A percentile compares a stretch with the other conserved stretches of the same genome.
Evolutionary conservation across 2,113 vertebrate genomes (phyloP).

Genomic region (Gallinago undulata): DNA sequence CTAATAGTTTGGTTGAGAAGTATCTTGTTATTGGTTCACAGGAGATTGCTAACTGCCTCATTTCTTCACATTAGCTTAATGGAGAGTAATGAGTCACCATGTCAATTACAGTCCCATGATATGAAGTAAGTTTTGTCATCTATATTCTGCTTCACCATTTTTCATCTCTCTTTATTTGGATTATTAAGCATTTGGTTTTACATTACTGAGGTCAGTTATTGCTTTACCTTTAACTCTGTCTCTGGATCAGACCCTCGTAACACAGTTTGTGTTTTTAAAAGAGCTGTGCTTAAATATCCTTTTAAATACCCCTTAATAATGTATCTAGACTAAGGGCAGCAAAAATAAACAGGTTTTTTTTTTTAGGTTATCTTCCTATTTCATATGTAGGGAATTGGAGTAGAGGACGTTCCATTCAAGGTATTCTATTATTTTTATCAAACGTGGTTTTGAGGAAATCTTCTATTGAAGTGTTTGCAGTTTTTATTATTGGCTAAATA

Average conservation of each 20-base stretch:
- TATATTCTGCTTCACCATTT: not conserved
- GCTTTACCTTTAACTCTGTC: not conserved
- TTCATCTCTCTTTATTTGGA: not conserved
- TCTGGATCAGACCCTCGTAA: not conserved
- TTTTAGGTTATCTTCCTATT: not conserved
- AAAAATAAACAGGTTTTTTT: not conserved
- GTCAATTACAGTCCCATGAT: constrained; percentile 28
- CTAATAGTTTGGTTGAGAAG: constrained; percentile 54
- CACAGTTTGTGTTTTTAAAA: not conserved
- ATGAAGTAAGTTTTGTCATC: constrained; percentile 17
- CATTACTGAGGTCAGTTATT: not conserved
- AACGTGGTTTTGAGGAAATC: not conserved
- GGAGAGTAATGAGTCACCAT: constrained; percentile 51
- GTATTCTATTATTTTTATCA: not conserved
- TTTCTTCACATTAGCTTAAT: constrained; percentile 69
- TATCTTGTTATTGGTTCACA: constrained; percentile 24
- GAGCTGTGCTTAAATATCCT: not conserved
- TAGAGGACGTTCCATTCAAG: not conserved
- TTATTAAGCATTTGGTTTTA: not conserved
- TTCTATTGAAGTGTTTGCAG: not conserved
- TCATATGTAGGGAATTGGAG: not conserved
- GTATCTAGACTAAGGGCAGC: not conserved
- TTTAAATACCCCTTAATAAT: not conserved
- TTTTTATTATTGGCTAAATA: not conserved
- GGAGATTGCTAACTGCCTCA: constrained; percentile 38